phyloP scores from a whole-genome alignment of 1,140 invertebrate species.

The Orussus abietinus region DNA sequence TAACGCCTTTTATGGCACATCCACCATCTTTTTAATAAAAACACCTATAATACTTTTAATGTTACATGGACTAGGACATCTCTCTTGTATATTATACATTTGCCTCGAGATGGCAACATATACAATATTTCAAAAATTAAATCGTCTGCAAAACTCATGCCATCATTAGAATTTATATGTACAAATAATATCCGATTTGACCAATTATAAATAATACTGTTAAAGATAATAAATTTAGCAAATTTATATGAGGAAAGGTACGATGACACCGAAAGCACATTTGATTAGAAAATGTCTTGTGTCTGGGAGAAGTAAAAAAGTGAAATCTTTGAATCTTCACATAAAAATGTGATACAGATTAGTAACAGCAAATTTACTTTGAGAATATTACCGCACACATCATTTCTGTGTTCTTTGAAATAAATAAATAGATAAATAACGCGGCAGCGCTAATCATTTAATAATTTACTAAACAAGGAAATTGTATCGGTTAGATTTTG shows the following conservation, averaged over 20 bases:
- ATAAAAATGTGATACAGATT: constrained; percentile 1
- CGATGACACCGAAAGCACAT: constrained; percentile 16
- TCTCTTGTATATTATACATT: not conserved
- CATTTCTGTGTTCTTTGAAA: not conserved
- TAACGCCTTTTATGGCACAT: not conserved
- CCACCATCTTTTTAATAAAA: not conserved
- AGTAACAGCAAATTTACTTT: not conserved
- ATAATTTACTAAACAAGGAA: constrained; percentile 5
- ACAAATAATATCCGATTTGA: constrained; percentile 29
- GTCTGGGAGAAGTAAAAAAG: constrained; percentile 7
- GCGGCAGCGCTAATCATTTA: not conserved
- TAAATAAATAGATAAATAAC: not conserved
- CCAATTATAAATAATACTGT: constrained; percentile 37
- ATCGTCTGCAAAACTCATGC: constrained; percentile 23
- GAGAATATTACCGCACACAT: not conserved
- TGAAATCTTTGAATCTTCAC: constrained; percentile 9
- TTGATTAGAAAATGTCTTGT: constrained; percentile 32
- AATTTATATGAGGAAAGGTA: constrained; percentile 14
- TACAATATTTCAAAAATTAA: constrained; percentile 3
- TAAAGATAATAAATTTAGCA: constrained; percentile 16
- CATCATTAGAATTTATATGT: constrained; percentile 31
- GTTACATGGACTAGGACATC: not conserved
- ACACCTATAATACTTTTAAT: not conserved
- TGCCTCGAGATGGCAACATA: not conserved
- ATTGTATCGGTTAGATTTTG: constrained; percentile 12